These are phyloP conservation scores for Serripes groenlandicus DNA, from an alignment of 2,888 invertebrate genomes.

Conservation along the genomic window DNA sequence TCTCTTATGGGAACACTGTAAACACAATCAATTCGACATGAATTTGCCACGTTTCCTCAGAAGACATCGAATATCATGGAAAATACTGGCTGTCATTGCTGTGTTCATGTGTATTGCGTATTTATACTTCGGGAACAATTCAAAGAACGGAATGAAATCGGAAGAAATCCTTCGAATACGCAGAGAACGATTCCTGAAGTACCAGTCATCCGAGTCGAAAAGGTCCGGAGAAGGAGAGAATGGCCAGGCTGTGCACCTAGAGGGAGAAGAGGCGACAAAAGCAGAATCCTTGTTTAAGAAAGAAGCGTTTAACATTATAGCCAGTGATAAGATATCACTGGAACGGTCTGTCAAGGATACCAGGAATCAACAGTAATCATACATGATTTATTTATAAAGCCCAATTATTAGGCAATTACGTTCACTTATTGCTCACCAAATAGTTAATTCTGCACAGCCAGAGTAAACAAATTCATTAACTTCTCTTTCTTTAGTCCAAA, in stretches of 20 bases:
- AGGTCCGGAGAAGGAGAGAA: slow-evolving; percentile 85
- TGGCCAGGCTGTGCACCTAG: slow-evolving; percentile 79
- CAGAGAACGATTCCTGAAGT: slow-evolving; percentile 71
- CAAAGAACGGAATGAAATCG: slow-evolving; percentile 16
- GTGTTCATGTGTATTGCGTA: slow-evolving; percentile 48
- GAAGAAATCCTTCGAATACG: slow-evolving; percentile 57
- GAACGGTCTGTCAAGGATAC: slow-evolving; percentile 92
- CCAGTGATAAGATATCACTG: slow-evolving; percentile 95
- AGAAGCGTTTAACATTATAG: slow-evolving; percentile 94
- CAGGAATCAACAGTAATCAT: slow-evolving; percentile 86
- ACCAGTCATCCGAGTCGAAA: slow-evolving; percentile 67
- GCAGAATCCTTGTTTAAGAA: slow-evolving; percentile 91
- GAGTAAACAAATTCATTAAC: too few relatives aligned
- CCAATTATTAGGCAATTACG: too few relatives aligned
- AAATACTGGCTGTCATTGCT: slow-evolving; percentile 64
- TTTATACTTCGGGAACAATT: slow-evolving; percentile 41
- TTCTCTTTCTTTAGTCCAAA: too few relatives aligned
- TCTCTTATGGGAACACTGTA: not conserved
- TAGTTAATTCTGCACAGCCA: too few relatives aligned
- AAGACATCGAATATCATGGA: slow-evolving; percentile 70
- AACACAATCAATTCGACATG: slow-evolving; percentile 31
- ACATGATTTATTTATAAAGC: not conserved
- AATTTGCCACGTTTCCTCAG: slow-evolving; percentile 71
- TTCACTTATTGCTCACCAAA: too few relatives aligned
- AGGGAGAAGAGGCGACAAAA: slow-evolving; percentile 88